Evolutionary conservation across 2,888 invertebrate genomes (phyloP), one percentile per base, ranked within the genome.

Genomic region (Sesia apiformis): DNA sequence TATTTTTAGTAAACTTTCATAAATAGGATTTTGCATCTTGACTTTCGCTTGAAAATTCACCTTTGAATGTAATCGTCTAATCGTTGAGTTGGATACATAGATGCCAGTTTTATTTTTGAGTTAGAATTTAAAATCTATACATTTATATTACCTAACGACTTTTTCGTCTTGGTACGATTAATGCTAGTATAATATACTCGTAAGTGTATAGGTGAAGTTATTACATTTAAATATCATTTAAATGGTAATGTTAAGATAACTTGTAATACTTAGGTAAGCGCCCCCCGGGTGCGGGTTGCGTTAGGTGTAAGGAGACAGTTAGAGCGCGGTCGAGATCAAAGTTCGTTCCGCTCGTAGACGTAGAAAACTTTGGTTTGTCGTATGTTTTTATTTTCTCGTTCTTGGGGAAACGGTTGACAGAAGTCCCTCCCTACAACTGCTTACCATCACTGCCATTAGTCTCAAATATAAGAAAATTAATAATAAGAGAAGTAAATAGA

Each of bases 401-500:
- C 66, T 74, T 69, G 72, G 66, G 82, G 78, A 68, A 57, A 73
- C 54, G 76, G 79, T 76, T 57, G 80, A 78, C 75, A 42, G 46
- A 42, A 38, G 78, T 81, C 84, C 82, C 83, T 73, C 80, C 82
- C 81, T 65, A 72, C 81, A 81, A 81, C 82, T 77, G 81, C 83
- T 79, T 70, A 78, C 74, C 74, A 78, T 66, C 84, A 88, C 88
- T 88, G 88, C 88, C 88, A 88, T 80, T 83, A 81, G 77, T 68
- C 63, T 72, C 73, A 72, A 63, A 63, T 67, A 59, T 81, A 81
- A 79, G 77, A 66, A 72, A 60, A 62, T 65, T 71, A 70, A 64
- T 55, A 60, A 65, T 74, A 76, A 71, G 68, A 56, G 63, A 67
- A 52, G 57, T 66, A 63, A 63, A 70, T 70, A 71, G 66, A 64